A percentile compares a stretch with the other conserved stretches of the same genome.
These are phyloP conservation scores for Cheilosia scutellata DNA, from an alignment of 2,888 invertebrate genomes.

Conservation along the genomic window DNA sequence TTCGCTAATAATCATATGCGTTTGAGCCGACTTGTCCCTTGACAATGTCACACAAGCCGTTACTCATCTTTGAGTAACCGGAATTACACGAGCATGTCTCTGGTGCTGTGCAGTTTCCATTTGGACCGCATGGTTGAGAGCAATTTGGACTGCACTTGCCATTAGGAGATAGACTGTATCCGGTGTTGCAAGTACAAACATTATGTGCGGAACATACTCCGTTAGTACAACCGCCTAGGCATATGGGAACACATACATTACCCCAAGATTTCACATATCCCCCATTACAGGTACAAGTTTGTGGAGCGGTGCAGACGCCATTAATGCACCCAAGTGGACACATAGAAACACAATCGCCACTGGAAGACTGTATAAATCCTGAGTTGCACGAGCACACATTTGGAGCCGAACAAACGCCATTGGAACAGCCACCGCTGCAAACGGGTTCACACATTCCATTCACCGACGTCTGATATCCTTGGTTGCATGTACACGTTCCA, in stretches of 20 bases:
- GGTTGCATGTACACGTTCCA: neutral
- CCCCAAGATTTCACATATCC: no score
- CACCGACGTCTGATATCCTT: neutral
- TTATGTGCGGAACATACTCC: no score
- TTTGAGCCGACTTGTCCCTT: neutral
- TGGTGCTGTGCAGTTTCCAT: constrained; percentile 1
- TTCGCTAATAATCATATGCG: neutral
- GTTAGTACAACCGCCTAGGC: no score
- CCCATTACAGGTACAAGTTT: neutral
- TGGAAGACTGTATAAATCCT: no score
- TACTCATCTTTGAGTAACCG: neutral
- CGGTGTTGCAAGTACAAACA: neutral
- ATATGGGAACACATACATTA: no score
- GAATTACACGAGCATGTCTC: neutral
- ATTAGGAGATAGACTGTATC: neutral
- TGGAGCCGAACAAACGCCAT: neutral
- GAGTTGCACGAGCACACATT: neutral
- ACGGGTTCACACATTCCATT: neutral
- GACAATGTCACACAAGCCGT: neutral
- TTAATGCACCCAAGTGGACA: neutral
- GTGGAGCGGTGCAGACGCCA: constrained; percentile 4
- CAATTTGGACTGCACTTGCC: constrained; percentile 72
- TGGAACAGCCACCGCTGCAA: neutral
- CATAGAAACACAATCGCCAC: neutral
- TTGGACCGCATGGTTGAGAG: neutral